These are phyloP conservation scores for Cryptus armator DNA, from an alignment of 2,888 invertebrate species.

Conservation along the genomic window DNA sequence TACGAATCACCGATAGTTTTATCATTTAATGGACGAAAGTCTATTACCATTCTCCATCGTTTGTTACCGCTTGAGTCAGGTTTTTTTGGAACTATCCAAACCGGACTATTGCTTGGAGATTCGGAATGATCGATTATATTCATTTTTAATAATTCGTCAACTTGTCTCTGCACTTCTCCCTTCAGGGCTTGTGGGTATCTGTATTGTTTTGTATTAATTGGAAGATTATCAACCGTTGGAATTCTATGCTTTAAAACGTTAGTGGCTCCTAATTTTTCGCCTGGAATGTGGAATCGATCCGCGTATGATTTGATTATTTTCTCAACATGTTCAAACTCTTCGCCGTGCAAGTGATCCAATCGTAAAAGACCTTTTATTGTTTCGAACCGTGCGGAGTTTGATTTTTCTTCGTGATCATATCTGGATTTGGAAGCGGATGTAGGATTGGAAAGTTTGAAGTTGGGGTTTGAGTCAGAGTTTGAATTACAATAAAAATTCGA, in stretches of 20 bases:
- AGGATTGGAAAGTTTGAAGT: background rate
- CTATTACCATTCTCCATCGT: slow-evolving; percentile 17
- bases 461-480: too few relatives aligned
- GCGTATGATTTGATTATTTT: background rate
- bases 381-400: background rate
- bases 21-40: slow-evolving; percentile 9
- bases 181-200: slow-evolving; percentile 6
- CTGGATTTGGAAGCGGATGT: background rate
- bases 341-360: background rate
- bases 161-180: slow-evolving; percentile 10
- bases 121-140: slow-evolving; percentile 4
- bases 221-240: background rate
- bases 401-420: background rate
- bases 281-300: slow-evolving; percentile 4
- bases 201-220: background rate
- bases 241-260: background rate
- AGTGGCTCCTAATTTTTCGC: background rate
- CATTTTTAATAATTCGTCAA: background rate
- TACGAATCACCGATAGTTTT: slow-evolving; percentile 31
- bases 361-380: slow-evolving; percentile 13
- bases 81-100: slow-evolving; percentile 43
- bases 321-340: slow-evolving; percentile 5
- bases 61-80: slow-evolving; percentile 38
- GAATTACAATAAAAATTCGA: too few relatives aligned
- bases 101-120: slow-evolving; percentile 36